Percentiles rank a stretch among this genome's conserved stretches.
Conservation (phyloP, 2,888 invertebrate genomes). For the Heliconius ethilla region DNA sequence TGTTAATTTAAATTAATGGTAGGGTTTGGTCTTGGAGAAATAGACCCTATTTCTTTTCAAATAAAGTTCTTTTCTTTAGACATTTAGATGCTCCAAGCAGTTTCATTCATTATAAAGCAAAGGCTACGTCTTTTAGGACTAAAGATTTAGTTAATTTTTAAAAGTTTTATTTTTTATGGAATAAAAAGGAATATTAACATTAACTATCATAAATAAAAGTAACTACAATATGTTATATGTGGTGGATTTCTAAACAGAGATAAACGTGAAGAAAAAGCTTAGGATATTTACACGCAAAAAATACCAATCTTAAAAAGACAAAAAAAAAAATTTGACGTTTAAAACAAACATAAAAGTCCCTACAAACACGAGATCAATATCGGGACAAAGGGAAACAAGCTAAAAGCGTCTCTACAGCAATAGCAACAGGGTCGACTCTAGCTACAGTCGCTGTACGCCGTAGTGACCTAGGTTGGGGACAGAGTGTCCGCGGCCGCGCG, state of each 20-base stretch:
- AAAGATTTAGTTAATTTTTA: slow-evolving; percentile 8
- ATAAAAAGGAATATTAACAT: slow-evolving; percentile 1
- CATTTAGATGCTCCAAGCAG: neutral
- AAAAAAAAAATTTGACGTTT: neutral
- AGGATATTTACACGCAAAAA: neutral
- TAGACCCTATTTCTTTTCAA: slow-evolving; percentile 21
- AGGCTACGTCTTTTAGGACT: slow-evolving; percentile 11
- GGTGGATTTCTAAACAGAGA: neutral
- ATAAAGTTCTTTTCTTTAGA: neutral
- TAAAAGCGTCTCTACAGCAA: slow-evolving; percentile 49
- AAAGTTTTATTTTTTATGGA: neutral
- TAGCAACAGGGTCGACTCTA: slow-evolving; percentile 44
- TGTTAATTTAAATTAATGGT: slow-evolving; percentile 39
- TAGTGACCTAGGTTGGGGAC: slow-evolving; percentile 94
- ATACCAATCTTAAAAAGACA: neutral
- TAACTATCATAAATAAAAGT: neutral
- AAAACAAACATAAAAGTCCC: neutral
- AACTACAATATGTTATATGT: neutral
- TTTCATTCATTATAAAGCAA: slow-evolving; percentile 13
- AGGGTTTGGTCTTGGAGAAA: slow-evolving; percentile 18
- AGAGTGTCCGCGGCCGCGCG: slow-evolving; percentile 85
- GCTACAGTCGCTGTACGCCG: slow-evolving; percentile 46
- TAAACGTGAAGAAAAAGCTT: neutral
- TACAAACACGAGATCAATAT: neutral
- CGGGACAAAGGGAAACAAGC: neutral